Conservation (phyloP, 2,797 vertebrate genomes). For the Helarctos malayanus region DNA sequence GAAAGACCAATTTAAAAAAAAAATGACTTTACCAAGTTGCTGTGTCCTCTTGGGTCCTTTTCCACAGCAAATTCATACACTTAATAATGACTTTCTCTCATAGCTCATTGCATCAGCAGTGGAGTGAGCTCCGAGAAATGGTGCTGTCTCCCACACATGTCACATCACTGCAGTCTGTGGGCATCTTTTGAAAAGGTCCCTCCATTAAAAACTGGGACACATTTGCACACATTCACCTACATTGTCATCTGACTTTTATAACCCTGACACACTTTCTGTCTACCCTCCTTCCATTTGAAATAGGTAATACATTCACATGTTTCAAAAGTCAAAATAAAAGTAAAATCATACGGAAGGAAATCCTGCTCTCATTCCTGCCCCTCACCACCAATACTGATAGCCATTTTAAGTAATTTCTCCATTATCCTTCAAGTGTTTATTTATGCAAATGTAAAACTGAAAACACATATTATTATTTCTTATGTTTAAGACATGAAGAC, state of each 20-base stretch:
- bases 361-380: background rate
- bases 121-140: background rate
- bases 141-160: too few relatives aligned
- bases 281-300: background rate
- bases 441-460: background rate
- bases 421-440: background rate
- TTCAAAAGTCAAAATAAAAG: slow-evolving; percentile 7
- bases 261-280: background rate
- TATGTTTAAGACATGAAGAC: background rate
- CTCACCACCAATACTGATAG: background rate
- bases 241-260: background rate
- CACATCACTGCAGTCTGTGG: rapidly evolving
- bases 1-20: background rate
- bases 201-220: background rate
- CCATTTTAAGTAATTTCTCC: background rate
- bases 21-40: background rate
- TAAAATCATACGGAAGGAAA: background rate
- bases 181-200: background rate
- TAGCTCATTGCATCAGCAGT: background rate
- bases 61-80: background rate
- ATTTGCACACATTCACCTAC: background rate
- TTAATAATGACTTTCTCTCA: background rate
- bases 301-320: background rate
- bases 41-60: background rate
- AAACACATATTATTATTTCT: background rate